Base-by-base conservation (phyloP, 2,888 invertebrate genomes). In the Drosophila anomelani region DNA sequence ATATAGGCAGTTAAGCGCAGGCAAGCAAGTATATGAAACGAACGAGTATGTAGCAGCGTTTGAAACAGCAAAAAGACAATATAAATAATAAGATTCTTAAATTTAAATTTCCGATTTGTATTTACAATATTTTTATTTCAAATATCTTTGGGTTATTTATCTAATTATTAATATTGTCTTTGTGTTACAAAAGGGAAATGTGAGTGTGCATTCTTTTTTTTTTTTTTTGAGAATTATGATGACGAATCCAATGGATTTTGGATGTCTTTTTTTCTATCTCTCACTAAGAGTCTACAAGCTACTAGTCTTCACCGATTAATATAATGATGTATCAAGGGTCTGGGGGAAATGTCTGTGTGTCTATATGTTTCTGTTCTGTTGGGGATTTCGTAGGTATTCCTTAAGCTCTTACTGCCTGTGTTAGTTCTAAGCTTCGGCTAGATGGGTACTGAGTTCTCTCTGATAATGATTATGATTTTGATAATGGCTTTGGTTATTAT, bases 71-170 rank as follows among this genome's bases (percentile, higher is more conserved):
- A n/a, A 46, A n/a, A 47, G 29, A 29, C 47, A 29, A n/a, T 47
- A n/a, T 29, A 47, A 47, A 47, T n/a, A n/a, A 29, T 32, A 20
- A 53, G 53, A 59, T 53, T 39, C 20, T 53, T 13, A 29, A 47
- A 2, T 29, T 7, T 29, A 29, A 7, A 8, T 29, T 29, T 8
- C 4, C 8, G 26, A 29, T 29, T 29, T 29, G 7, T 29, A 29
- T 29, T 29, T 29, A 4, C 23, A 20, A 20, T 20, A 20, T 20
- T 20, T 20, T 20, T 20, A 20, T 20, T 20, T 20, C 20, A 20
- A 20, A 44, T 44, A 9, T 15, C 4, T 46, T 0, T 8, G 15
- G n/a, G 0, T 47, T 47, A 47, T n/a, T n/a, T 29, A 47, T 47
- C 47, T 29, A 20, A 20, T 20, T 20, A 20, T 20, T 20, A 20